phyloP scores from a whole-genome alignment of 2,888 invertebrate species.

The Artemia sp. region DNA sequence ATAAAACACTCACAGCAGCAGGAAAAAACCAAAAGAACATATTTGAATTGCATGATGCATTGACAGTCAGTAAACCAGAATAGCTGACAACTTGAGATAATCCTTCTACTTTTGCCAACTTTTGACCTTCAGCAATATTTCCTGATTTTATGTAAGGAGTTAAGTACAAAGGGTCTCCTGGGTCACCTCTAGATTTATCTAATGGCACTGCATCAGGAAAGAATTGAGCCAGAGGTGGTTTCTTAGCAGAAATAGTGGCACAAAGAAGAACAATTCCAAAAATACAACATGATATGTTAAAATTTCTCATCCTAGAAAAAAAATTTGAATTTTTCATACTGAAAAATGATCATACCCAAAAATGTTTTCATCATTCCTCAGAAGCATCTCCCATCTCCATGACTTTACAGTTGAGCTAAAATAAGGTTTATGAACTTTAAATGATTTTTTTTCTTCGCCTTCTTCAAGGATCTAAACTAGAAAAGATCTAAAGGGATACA shows the following conservation, averaged over 20 bases:
- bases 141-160: conserved; percentile 55
- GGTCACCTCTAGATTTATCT: conserved; percentile 26
- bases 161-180: conserved; percentile 50
- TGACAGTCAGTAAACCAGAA: conserved; percentile 68
- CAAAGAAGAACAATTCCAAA: no score
- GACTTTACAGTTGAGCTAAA: no score
- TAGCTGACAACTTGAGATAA: conserved; percentile 44
- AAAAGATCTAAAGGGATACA: no score
- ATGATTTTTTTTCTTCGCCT: no score
- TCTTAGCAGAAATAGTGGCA: not conserved
- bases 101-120: conserved; percentile 34
- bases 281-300: no score
- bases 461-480: no score
- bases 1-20: conserved; percentile 37
- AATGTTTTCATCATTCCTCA: no score
- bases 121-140: conserved; percentile 46
- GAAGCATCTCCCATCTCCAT: no score
- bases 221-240: conserved; percentile 8
- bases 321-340: no score
- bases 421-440: no score
- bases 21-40: conserved; percentile 87
- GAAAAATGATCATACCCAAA: no score
- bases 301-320: no score
- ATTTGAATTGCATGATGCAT: conserved; percentile 55
- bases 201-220: not conserved